These are phyloP conservation scores for Pogonomyrmex californicus DNA, from an alignment of 1,140 invertebrate genomes.

Conservation along the genomic window DNA sequence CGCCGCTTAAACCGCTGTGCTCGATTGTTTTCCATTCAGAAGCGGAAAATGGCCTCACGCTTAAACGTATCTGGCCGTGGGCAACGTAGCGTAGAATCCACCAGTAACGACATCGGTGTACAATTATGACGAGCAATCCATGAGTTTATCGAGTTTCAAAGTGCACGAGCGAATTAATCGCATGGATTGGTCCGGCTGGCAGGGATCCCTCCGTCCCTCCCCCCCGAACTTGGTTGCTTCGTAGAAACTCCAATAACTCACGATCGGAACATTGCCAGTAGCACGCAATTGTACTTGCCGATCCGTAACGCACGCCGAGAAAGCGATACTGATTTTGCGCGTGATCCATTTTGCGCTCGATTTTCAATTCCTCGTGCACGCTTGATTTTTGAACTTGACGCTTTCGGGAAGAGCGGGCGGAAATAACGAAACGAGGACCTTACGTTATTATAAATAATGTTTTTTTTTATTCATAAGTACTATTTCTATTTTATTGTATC, in stretches of 20 bases:
- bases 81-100: slow-evolving; percentile 62
- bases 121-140: slow-evolving; percentile 73
- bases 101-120: slow-evolving; percentile 67
- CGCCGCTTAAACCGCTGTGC: not conserved
- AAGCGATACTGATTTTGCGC: slow-evolving; percentile 16
- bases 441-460: too few species aligned
- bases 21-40: slow-evolving; percentile 19
- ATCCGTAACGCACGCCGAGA: slow-evolving; percentile 11
- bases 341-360: not conserved
- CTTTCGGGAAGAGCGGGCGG: too few species aligned
- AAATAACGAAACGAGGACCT: too few species aligned
- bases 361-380: not conserved
- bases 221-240: slow-evolving; percentile 62
- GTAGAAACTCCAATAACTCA: slow-evolving; percentile 67
- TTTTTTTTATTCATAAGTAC: too few species aligned
- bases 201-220: not conserved
- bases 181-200: slow-evolving; percentile 67
- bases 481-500: too few species aligned
- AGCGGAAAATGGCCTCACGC: slow-evolving; percentile 22
- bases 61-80: slow-evolving; percentile 34
- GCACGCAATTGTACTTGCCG: slow-evolving; percentile 37
- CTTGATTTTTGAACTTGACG: not conserved
- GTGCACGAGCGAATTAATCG: slow-evolving; percentile 74
- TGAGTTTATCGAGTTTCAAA: slow-evolving; percentile 74
- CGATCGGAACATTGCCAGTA: slow-evolving; percentile 65